Evolutionary conservation across 2,113 vertebrate genomes (phyloP).

Genomic region (Himantopus leucocephalus): DNA sequence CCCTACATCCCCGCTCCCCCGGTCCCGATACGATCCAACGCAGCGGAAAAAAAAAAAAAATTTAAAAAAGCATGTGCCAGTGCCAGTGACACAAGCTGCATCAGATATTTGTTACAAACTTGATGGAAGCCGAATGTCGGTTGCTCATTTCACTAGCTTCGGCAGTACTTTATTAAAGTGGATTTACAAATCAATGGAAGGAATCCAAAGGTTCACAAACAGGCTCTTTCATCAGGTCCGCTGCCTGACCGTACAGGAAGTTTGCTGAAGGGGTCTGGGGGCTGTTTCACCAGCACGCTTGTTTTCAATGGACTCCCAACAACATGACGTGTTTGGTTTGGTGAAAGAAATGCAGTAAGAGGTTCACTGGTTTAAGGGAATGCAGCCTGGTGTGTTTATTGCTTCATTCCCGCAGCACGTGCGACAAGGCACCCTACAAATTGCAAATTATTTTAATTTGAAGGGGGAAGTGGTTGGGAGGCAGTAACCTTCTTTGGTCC

Average conservation of each 20-base stretch:
- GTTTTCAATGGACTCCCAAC: constrained; percentile 41
- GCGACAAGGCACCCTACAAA: constrained; percentile 39
- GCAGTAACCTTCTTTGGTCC: constrained; percentile 57
- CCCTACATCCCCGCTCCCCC: not conserved
- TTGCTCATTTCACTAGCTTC: constrained; percentile 49
- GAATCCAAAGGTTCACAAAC: constrained; percentile 63
- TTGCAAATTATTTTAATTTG: constrained; percentile 53
- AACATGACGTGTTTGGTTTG: constrained; percentile 36
- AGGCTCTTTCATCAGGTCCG: constrained; percentile 55
- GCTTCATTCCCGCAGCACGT: constrained; percentile 9
- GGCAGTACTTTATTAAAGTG: constrained; percentile 48
- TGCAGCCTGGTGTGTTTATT: constrained; percentile 14
- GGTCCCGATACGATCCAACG: not conserved
- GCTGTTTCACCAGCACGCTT: constrained; percentile 46
- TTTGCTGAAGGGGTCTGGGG: constrained; percentile 61
- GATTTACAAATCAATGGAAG: constrained; percentile 66
- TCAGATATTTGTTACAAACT: constrained; percentile 35
- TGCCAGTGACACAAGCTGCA: not conserved
- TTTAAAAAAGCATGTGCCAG: not conserved
- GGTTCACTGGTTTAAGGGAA: constrained; percentile 49
- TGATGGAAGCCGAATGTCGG: not conserved
- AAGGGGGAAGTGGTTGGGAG: constrained; percentile 23
- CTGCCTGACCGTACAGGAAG: constrained; percentile 49
- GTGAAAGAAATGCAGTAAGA: constrained; percentile 40
- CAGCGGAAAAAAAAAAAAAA: not conserved